Evolutionary conservation across 1,140 invertebrate genomes (phyloP).

Genomic region (Drosophila bocki): DNA sequence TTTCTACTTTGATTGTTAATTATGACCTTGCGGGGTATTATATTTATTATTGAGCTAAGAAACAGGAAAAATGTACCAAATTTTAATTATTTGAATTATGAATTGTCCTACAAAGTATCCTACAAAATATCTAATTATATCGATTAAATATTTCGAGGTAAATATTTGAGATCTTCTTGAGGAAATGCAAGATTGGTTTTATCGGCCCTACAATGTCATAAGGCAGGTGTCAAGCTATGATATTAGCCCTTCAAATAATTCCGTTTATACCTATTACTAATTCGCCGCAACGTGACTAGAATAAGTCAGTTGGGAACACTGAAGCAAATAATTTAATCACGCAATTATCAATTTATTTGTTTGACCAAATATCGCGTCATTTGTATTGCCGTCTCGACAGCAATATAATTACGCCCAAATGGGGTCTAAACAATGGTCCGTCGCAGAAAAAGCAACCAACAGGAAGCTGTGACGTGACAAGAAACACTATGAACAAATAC

Average conservation of each 20-base stretch:
- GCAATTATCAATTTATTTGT: constrained; percentile 46
- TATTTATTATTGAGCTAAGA: too few relatives aligned
- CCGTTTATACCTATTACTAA: constrained; percentile 3
- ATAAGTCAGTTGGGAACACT: constrained; percentile 7
- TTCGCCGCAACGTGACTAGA: constrained; percentile 21
- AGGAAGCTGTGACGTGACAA: constrained; percentile 64
- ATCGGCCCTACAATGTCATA: constrained; percentile 37
- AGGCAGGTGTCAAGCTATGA: constrained; percentile 15
- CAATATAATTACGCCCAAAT: constrained; percentile 61
- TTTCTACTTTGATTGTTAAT: neutral
- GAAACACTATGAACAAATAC: constrained; percentile 16
- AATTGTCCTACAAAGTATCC: too few relatives aligned
- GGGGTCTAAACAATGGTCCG: constrained; percentile 57
- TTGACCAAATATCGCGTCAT: constrained; percentile 41
- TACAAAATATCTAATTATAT: too few relatives aligned
- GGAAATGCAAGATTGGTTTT: too few relatives aligned
- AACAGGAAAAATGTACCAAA: too few relatives aligned
- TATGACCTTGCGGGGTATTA: neutral
- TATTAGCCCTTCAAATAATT: constrained; percentile 13
- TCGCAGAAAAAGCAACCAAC: constrained; percentile 31
- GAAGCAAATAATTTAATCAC: constrained; percentile 32
- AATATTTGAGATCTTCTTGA: too few relatives aligned
- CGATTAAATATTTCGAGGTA: too few relatives aligned
- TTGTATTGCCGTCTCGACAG: constrained; percentile 68
- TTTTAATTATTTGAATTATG: too few relatives aligned